Evolutionary conservation across 2,113 vertebrate species (phyloP).

Genomic region (Crotophaga sulcirostris): DNA sequence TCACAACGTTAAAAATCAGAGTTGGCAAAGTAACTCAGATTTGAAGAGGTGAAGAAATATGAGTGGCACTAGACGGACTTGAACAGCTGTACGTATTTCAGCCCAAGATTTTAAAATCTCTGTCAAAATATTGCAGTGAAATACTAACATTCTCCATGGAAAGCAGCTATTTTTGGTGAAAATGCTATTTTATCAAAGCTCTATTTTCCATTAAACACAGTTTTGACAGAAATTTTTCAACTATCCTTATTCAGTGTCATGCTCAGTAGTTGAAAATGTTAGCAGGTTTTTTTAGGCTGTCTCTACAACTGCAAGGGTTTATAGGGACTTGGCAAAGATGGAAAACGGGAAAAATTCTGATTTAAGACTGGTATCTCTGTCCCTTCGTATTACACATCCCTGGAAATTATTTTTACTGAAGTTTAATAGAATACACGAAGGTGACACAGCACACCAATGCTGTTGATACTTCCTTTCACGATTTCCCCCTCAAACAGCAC

Average conservation of each 20-base stretch:
- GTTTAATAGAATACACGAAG: background rate
- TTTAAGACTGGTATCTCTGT: background rate
- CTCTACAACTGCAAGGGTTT: constrained; percentile 60
- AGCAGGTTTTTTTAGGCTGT: constrained; percentile 55
- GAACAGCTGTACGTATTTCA: constrained; percentile 58
- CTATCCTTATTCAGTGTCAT: constrained; percentile 53
- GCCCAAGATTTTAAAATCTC: constrained; percentile 50
- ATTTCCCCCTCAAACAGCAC: background rate
- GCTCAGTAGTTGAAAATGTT: constrained; percentile 48
- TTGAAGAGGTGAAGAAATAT: constrained; percentile 55
- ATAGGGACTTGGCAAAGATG: constrained; percentile 34
- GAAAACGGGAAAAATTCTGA: background rate
- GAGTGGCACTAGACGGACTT: constrained; percentile 45
- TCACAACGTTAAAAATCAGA: constrained; percentile 5
- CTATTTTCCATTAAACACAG: constrained; percentile 61
- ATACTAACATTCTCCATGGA: constrained; percentile 19
- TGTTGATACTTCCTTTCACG: background rate
- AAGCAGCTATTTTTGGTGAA: constrained; percentile 45
- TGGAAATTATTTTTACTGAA: background rate
- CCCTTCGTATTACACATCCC: background rate
- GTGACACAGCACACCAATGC: background rate
- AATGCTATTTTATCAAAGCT: constrained; percentile 62
- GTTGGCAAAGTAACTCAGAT: constrained; percentile 13
- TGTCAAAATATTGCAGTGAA: constrained; percentile 62
- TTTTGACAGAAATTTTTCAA: constrained; percentile 60